Percentiles rank a stretch among this genome's conserved stretches.
phyloP scores from a whole-genome alignment of 2,797 vertebrate genomes.

The Helicolenus hilgendorfi region DNA sequence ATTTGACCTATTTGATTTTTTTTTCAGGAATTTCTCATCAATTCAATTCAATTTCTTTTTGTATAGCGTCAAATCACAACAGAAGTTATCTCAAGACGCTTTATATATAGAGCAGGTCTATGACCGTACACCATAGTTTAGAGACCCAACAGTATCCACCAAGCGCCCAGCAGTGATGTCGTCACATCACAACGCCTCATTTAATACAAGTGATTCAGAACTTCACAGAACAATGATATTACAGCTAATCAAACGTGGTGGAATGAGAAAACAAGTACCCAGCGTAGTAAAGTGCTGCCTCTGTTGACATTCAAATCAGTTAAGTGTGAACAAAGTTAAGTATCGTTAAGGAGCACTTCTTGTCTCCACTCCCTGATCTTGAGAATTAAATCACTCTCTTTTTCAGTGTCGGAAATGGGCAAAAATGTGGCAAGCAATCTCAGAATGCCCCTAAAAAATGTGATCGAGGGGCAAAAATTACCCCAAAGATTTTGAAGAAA shows the following conservation, averaged over 20 bases:
- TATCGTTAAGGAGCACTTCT: not conserved
- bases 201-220: slow-evolving; percentile 24
- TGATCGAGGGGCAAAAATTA: no score
- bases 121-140: no score
- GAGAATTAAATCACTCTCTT: slow-evolving; percentile 12
- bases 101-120: no score
- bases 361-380: slow-evolving; percentile 22
- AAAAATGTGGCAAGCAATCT: no score
- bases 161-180: no score
- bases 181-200: not conserved
- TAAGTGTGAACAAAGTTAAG: not conserved
- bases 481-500: no score
- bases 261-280: slow-evolving; percentile 55
- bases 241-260: slow-evolving; percentile 68
- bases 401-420: not conserved
- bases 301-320: slow-evolving; percentile 81
- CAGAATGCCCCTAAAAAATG: no score
- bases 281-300: slow-evolving; percentile 56
- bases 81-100: no score
- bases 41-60: no score
- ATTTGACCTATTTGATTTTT: slow-evolving; percentile 40
- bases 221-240: slow-evolving; percentile 27
- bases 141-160: no score
- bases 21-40: not conserved
- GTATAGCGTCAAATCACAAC: no score